Conservation (phyloP, 2,797 vertebrate genomes). For the Siniperca scherzeri region DNA sequence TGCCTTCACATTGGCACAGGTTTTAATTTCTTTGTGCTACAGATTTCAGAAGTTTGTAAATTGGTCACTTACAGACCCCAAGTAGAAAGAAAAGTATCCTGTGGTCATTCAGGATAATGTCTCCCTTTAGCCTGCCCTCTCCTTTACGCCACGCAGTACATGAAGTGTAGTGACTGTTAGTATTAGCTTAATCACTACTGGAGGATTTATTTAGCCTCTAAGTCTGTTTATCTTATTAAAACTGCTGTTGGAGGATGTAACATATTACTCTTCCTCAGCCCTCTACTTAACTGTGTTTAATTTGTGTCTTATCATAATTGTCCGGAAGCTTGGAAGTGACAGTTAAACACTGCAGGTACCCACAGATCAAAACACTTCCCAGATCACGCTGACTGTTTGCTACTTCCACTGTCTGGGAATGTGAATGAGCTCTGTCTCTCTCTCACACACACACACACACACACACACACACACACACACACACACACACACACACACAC, state of each 20-base stretch:
- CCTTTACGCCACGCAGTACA: not conserved
- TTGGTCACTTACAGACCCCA: not conserved
- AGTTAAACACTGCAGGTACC: constrained; percentile 72
- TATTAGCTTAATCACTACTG: not conserved
- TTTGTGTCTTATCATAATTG: constrained; percentile 55
- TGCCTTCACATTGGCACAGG: not conserved
- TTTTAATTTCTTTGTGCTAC: not conserved
- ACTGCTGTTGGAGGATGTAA: constrained; percentile 28
- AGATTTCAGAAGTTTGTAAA: not conserved
- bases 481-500: constrained; percentile 43
- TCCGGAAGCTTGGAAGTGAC: constrained; percentile 61
- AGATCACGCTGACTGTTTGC: constrained; percentile 63
- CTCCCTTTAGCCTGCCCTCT: not conserved
- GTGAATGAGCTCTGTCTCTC: constrained; percentile 64
- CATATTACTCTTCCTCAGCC: constrained; percentile 4
- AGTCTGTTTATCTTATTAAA: constrained; percentile 14
- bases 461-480: constrained; percentile 45
- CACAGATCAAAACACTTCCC: constrained; percentile 55
- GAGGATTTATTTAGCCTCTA: constrained; percentile 19
- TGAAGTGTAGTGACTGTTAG: not conserved
- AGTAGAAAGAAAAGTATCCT: not conserved
- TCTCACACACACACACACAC: constrained; percentile 33
- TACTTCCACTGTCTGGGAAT: constrained; percentile 79
- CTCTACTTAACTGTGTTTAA: constrained; percentile 40
- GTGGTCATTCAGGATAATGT: not conserved